Evolutionary conservation across 2,888 invertebrate genomes (phyloP).

Genomic region (Ptycholaimellus sp.): DNA sequence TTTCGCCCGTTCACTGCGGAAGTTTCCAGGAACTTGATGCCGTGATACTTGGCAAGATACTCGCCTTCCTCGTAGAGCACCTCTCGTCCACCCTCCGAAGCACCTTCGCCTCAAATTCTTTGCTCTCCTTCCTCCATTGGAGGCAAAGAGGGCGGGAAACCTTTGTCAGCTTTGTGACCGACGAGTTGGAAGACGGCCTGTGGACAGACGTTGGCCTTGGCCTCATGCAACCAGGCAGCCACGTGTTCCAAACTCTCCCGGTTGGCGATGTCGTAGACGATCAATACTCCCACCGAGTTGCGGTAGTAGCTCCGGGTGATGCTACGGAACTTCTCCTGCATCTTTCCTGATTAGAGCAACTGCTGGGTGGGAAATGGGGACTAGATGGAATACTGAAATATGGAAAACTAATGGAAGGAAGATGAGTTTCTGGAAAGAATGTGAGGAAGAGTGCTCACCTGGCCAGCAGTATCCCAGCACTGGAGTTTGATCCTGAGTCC

Average conservation of each 20-base stretch:
- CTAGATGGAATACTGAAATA: neutral
- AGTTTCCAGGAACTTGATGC: conserved; percentile 78
- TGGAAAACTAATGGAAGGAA: too few relatives aligned
- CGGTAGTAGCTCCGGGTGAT: conserved; percentile 94
- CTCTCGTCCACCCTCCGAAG: conserved; percentile 3
- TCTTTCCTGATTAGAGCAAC: conserved; percentile 3
- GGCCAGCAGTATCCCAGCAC: conserved; percentile 94
- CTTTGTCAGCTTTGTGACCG: conserved; percentile 30
- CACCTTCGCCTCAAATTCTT: neutral
- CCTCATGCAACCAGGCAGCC: conserved; percentile 87
- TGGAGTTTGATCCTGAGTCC: conserved; percentile 85
- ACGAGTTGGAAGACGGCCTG: conserved; percentile 49
- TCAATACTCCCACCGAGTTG: conserved; percentile 81
- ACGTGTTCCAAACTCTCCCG: conserved; percentile 67
- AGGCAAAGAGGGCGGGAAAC: neutral
- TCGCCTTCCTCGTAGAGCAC: conserved; percentile 72
- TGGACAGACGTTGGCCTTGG: conserved; percentile 55
- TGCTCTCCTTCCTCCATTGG: neutral
- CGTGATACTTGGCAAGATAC: conserved; percentile 69
- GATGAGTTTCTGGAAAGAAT: too few relatives aligned
- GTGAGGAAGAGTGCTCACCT: too few relatives aligned
- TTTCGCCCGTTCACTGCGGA: conserved; percentile 73
- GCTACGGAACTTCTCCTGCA: conserved; percentile 43
- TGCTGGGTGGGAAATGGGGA: neutral
- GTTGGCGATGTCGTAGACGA: conserved; percentile 59